Base-by-base conservation (phyloP, 1,140 invertebrate species). In the Trachymyrmex cornetzi region DNA sequence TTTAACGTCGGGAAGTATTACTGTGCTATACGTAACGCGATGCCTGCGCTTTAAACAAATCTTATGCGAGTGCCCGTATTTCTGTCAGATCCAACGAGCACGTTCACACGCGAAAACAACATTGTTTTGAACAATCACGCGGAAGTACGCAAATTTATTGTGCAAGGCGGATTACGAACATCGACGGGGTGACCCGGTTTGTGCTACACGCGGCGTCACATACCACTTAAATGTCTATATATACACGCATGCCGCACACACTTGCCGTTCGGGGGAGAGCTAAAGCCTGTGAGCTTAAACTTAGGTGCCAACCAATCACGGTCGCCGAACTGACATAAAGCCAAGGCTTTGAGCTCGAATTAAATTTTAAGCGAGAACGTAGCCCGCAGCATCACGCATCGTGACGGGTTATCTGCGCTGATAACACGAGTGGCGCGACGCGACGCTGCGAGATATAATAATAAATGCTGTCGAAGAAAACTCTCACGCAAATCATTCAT, bases 251-350 rank as follows among this genome's bases (percentile, higher is more conserved):
- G 44, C 48, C 34, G 12, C 44, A 30, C 63, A 74, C 81, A 71
- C 48, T 86, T 55, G 38, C 63, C 77, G 85, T 66, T 71, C 87
- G 75, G 75, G 44, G 50, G 50, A 16, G 19, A 64, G 61, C 88
- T 74, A 89, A 90, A 90, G 88, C 89, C 85, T 14, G 61, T 57
- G 66, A 90, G 89, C 89, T 90, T 90, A 87, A 89, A 90, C 89
- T 90, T 90, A 90, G 88, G 88, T 90, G 72, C 77, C 89, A 87
- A 87, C 89, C 88, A 90, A 89, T 90, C 89, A 90, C 88, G 66
- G 55, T 59, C 59, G 88, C 63, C 71, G 89, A 89, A 89, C 88
- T 81, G 74, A 87, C 88, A 79, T 80, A 90, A 90, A 90, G 89
- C 89, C 89, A 57, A 72, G 85, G 89, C 79, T 89, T 88, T 90